Conservation (phyloP, 2,888 invertebrate species). For the Notodonta dromedarius region DNA sequence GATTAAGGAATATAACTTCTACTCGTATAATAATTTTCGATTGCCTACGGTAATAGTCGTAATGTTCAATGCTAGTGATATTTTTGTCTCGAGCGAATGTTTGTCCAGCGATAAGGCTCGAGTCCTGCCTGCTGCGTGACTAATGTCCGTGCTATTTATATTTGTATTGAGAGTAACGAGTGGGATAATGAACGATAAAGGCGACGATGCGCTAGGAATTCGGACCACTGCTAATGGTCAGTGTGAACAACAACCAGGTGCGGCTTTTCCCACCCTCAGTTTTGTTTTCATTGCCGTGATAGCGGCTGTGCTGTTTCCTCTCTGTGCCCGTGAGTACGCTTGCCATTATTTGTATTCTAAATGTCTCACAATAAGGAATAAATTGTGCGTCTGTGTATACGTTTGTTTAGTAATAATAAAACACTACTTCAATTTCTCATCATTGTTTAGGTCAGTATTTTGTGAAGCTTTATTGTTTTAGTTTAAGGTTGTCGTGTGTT, state of each 20-base stretch:
- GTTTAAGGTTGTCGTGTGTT: not conserved
- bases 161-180: conserved; percentile 62
- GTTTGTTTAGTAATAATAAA: conserved; percentile 16
- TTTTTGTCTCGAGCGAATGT: conserved; percentile 53
- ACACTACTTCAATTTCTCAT: conserved; percentile 15
- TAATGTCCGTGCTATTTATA: conserved; percentile 69
- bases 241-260: conserved; percentile 51
- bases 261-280: conserved; percentile 53
- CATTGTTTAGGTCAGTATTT: conserved; percentile 16
- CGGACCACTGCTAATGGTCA: conserved; percentile 58
- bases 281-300: conserved; percentile 48
- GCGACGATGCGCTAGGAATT: conserved; percentile 64
- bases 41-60: conserved; percentile 37
- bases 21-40: no score
- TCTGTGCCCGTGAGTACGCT: conserved; percentile 2
- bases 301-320: conserved; percentile 21
- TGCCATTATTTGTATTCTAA: not conserved
- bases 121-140: conserved; percentile 53
- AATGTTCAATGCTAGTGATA: conserved; percentile 27
- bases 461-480: not conserved
- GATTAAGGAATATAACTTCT: no score
- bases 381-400: conserved; percentile 10
- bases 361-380: not conserved
- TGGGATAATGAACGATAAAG: conserved; percentile 67
- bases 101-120: conserved; percentile 59